Percentiles rank a stretch among this genome's conserved stretches.
phyloP scores from a whole-genome alignment of 2,888 invertebrate genomes.

The Shargacucullia verbasci region DNA sequence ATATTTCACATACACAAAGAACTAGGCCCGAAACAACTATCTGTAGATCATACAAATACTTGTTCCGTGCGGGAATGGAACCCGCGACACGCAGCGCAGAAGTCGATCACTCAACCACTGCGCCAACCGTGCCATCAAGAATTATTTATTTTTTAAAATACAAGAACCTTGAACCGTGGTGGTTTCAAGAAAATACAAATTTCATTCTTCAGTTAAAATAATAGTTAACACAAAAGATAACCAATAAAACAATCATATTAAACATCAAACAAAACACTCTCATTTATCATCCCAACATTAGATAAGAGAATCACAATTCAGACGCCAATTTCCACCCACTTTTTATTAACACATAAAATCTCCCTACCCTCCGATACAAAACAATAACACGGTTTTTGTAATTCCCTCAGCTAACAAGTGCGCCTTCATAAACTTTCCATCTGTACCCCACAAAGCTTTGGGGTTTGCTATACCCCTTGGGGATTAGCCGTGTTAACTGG shows the following conservation, averaged over 20 bases:
- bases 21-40: too few relatives aligned
- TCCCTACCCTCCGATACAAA: slow-evolving; percentile 74
- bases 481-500: slow-evolving; percentile 80
- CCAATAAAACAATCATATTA: slow-evolving; percentile 15
- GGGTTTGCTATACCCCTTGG: slow-evolving; percentile 75
- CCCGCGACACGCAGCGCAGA: too few relatives aligned
- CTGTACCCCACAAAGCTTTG: slow-evolving; percentile 83
- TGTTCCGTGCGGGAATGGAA: too few relatives aligned
- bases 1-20: too few relatives aligned
- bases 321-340: slow-evolving; percentile 74
- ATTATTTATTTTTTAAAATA: too few relatives aligned
- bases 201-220: too few relatives aligned
- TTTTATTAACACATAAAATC: slow-evolving; percentile 86
- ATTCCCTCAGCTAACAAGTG: slow-evolving; percentile 84
- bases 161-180: too few relatives aligned
- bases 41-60: too few relatives aligned
- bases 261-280: slow-evolving; percentile 66
- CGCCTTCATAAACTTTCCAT: slow-evolving; percentile 84
- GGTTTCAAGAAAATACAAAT: neutral
- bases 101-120: too few relatives aligned
- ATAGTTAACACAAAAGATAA: neutral
- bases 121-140: too few relatives aligned
- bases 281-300: slow-evolving; percentile 66
- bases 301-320: slow-evolving; percentile 56
- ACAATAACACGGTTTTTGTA: slow-evolving; percentile 86